These are phyloP conservation scores for Cataglyphis cursor DNA, from an alignment of 2,888 invertebrate species.

Conservation along the genomic window DNA sequence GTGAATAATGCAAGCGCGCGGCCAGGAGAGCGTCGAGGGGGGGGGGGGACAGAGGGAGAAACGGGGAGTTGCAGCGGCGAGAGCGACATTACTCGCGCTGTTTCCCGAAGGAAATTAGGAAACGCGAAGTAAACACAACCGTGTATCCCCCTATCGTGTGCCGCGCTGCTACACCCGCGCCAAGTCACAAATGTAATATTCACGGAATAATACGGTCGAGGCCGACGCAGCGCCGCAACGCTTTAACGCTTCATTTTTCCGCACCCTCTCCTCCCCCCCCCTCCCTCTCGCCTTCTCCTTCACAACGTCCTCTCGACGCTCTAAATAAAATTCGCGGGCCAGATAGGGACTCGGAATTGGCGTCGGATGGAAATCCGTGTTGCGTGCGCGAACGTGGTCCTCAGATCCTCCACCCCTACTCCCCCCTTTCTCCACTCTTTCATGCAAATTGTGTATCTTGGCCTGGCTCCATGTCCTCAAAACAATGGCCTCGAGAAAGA, in stretches of 20 bases:
- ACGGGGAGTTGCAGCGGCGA: slow-evolving; percentile 78
- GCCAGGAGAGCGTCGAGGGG: background rate
- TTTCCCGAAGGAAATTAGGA: slow-evolving; percentile 87
- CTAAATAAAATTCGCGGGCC: slow-evolving; percentile 68
- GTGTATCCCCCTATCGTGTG: slow-evolving; percentile 67
- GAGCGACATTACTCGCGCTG: slow-evolving; percentile 82
- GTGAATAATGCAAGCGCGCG: slow-evolving; percentile 43
- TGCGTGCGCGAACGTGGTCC: slow-evolving; percentile 58
- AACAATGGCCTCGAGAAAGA: slow-evolving; percentile 34
- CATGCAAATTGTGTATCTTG: slow-evolving; percentile 43
- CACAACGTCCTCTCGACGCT: slow-evolving; percentile 46
- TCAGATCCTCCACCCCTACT: slow-evolving; percentile 23
- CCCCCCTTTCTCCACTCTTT: background rate
- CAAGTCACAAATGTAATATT: slow-evolving; percentile 87
- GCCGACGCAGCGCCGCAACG: slow-evolving; percentile 61
- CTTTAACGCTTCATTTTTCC: slow-evolving; percentile 63
- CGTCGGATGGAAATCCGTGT: slow-evolving; percentile 64
- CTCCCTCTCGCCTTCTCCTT: slow-evolving; percentile 1
- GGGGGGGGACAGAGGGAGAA: background rate
- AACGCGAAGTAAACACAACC: slow-evolving; percentile 80
- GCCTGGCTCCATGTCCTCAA: slow-evolving; percentile 22
- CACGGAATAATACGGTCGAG: slow-evolving; percentile 83
- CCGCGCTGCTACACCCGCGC: slow-evolving; percentile 61
- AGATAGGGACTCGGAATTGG: slow-evolving; percentile 65
- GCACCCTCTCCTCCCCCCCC: slow-evolving; percentile 53